A percentile compares a stretch with the other conserved stretches of the same genome.
These are phyloP conservation scores for Adineta ricciae DNA, from an alignment of 2,888 invertebrate species.

Conservation along the genomic window DNA sequence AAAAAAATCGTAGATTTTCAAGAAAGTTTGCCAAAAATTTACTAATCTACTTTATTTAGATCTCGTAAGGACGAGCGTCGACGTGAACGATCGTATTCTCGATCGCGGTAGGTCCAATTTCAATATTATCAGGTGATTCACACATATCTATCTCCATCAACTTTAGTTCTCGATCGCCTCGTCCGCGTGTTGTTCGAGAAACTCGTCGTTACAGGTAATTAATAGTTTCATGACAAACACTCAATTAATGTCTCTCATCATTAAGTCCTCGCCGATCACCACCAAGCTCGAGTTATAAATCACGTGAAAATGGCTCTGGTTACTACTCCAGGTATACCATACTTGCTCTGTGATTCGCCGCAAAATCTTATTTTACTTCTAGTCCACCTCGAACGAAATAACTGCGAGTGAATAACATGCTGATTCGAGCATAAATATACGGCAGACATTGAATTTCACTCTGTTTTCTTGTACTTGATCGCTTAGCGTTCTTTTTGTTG, in stretches of 20 bases:
- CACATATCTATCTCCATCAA: not conserved
- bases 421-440: not conserved
- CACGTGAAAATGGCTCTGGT: not conserved
- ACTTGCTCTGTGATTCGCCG: not conserved
- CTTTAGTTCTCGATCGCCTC: not conserved
- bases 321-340: not conserved
- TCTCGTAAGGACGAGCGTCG: conserved; percentile 9
- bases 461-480: not conserved
- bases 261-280: not conserved
- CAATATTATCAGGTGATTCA: not conserved
- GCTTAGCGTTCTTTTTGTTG: not conserved
- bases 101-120: not conserved
- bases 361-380: not conserved
- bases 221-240: not conserved
- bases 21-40: not conserved
- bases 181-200: not conserved
- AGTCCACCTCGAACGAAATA: not conserved
- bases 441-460: not conserved
- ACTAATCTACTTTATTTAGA: not conserved
- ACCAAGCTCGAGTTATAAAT: not conserved
- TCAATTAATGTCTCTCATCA: not conserved
- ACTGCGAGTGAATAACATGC: not conserved
- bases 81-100: not conserved
- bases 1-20: not conserved
- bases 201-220: not conserved